Evolutionary conservation across 2,113 vertebrate genomes (phyloP), one percentile per base, ranked within the genome.

Genomic region (Dipodomys merriami): DNA sequence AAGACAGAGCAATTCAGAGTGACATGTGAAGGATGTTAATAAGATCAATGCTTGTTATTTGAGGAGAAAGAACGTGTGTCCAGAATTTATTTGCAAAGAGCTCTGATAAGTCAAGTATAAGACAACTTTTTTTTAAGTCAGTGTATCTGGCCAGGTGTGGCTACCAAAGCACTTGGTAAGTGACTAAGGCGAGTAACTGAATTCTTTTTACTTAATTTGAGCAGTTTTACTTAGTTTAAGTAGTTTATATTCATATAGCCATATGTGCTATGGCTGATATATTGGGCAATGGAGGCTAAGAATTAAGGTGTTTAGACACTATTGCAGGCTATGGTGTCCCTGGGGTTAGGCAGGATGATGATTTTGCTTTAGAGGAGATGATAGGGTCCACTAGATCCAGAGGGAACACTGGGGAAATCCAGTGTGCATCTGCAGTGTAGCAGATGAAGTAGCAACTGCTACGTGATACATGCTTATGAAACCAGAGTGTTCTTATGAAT

Each of bases 401-500:
- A 79, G 22, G 16, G 77, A 35, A 82, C 18, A 85, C 0, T 74
- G 74, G 3, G 2, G 19, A 78, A 79, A 86, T 79, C 22, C 39
- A 83, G 35, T 46, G 30, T 85, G 39, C 29, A 69, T 35, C 30
- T 6, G 8, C 33, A 86, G 19, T 68, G 62, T 78, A 46, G 22
- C n/a, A n/a, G n/a, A n/a, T n/a, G n/a, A n/a, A n/a, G n/a, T n/a
- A n/a, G n/a, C n/a, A n/a, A n/a, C n/a, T n/a, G n/a, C n/a, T n/a
- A n/a, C n/a, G n/a, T n/a, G n/a, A n/a, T 62, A 78, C 9, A 68
- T 49, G 49, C 57, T 62, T 69, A 94, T 13, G 74, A 74, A 96
- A 88, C 8, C 29, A 83, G 39, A 88, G 78, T 65, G 39, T 44
- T 3, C 22, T 83, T 81, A 25, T 57, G 72, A 74, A 19, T 85